Percentiles rank a stretch among this genome's conserved stretches.
Evolutionary conservation across 2,888 invertebrate species (phyloP).

Genomic region (Lasioglossum oenotherae): DNA sequence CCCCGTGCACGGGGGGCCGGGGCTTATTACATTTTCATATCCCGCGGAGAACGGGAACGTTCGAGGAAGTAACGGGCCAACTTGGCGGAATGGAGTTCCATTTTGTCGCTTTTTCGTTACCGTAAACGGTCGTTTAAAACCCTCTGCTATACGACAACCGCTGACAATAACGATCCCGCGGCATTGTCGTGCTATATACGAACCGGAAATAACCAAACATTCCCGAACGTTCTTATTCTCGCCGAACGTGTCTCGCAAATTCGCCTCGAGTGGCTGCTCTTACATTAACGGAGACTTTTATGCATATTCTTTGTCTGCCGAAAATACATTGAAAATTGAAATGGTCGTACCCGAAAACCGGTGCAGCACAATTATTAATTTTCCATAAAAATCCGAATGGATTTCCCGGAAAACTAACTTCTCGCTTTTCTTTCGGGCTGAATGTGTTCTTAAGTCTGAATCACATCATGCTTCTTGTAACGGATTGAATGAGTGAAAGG

Average conservation of each 20-base stretch:
- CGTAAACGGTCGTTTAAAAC: slow-evolving; percentile 48
- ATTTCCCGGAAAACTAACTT: neutral
- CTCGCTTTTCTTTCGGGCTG: neutral
- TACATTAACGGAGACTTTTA: too few relatives aligned
- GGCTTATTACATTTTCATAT: slow-evolving; percentile 62
- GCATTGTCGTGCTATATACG: slow-evolving; percentile 18
- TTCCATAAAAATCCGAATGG: neutral
- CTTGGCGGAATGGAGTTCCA: slow-evolving; percentile 46
- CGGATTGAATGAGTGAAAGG: neutral
- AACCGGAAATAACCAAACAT: neutral
- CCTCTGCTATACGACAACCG: slow-evolving; percentile 10
- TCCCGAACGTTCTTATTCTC: slow-evolving; percentile 4
- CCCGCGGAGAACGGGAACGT: slow-evolving; percentile 37
- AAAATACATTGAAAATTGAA: too few relatives aligned
- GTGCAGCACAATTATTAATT: neutral
- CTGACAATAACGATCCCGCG: slow-evolving; percentile 30
- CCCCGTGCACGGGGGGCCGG: slow-evolving; percentile 26
- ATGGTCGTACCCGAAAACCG: too few relatives aligned
- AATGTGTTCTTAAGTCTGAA: neutral
- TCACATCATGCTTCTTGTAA: neutral
- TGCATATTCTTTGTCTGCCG: too few relatives aligned
- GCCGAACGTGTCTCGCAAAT: too few relatives aligned
- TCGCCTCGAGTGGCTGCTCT: too few relatives aligned
- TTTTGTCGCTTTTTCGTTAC: slow-evolving; percentile 52
- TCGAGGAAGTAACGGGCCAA: slow-evolving; percentile 48